Base-by-base conservation (phyloP, 2,113 vertebrate species). In the Dromas ardeola region DNA sequence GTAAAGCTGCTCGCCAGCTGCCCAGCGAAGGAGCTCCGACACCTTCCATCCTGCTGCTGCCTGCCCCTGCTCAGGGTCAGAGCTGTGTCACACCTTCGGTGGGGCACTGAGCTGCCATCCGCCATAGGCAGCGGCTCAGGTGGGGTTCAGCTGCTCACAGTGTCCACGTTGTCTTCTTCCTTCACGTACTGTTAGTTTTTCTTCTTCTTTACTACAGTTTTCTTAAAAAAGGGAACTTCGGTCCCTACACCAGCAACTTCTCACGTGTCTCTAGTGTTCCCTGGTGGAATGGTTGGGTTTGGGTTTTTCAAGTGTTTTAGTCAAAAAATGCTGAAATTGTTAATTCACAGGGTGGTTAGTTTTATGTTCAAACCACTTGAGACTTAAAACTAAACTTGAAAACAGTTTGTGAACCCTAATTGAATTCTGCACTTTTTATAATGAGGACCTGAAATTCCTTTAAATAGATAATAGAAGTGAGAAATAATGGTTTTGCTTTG, bases 51-150 rank as follows among this genome's bases (percentile, higher is more conserved):
- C 34, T 2, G 12, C 15, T 11, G 21, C 40, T 32, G 45, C 4
- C 1, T 9, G 55, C 16, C 42, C 22, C 12, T 2, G 4, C 11
- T 30, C 2, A 0, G 5, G 21, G 13, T 14, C 2, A 23, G 32
- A 71, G 65, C 14, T 49, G 58, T 2, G 7, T 36, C 42, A 36
- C 18, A 0, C 19, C 18, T 18, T 17, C 2, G 3, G 15, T 29
- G 45, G 20, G 47, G 10, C 15, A 1, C 36, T 19, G 23, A 0
- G 6, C 45, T 40, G 45, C 36, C 9, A 2, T 43, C 4, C 1
- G 7, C 78, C 30, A 0, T 0, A 8, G 38, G 1, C 2, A 1
- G 18, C 15, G 25, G 27, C 32, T 47, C 10, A 1, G 27, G 5
- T 15, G 27, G 38, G 11, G 7, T 47, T 56, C 6, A 2, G 11